Base-by-base conservation (phyloP, 1,140 invertebrate species). In the Rhyzopertha dominica region DNA sequence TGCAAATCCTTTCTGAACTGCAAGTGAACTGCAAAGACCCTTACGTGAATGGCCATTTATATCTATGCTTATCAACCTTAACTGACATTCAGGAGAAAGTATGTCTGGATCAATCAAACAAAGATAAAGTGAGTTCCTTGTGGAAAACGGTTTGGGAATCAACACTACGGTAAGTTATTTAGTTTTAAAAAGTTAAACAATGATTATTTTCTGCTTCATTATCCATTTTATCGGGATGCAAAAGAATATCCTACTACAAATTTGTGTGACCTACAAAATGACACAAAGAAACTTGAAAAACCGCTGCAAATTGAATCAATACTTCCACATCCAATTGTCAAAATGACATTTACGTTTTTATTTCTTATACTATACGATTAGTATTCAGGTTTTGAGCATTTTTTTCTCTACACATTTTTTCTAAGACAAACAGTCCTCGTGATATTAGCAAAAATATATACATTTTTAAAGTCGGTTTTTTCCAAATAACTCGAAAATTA, bases 121-220 rank as follows among this genome's bases (percentile, higher is more conserved):
- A 41, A 34, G 24, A 58, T 24, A 53, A 49, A 18, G 35, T 49
- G 0, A 47, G 32, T 34, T 47, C 46, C 37, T 49, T 66, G 10
- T 74, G 71, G 71, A 58, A 56, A 22, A 57, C 66, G 32, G 62
- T 73, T 12, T 70, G 64, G 58, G 68, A 74, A 42, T 61, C 60
- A 24, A 54, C 63, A 5, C 48, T 72, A 43, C 65, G 71, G 72
- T 74, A 54, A 42, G 16, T 39, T 30, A 24, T 38, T 28, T 43
- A 30, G 12, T 34, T 20, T 38, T 43, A 5, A 20, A 17, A 43
- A 10, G 2, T 32, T 14, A 14, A 14, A 19, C 31, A 32, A 32
- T 18, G 31, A 32, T 18, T 13, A 14, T 32, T n/a, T n/a, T n/a
- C n/a, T n/a, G n/a, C n/a, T n/a, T n/a, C n/a, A n/a, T n/a, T n/a